A percentile compares a stretch with the other conserved stretches of the same genome.
These are phyloP conservation scores for Pachyramphus minor DNA, from an alignment of 2,113 vertebrate species.

Conservation along the genomic window DNA sequence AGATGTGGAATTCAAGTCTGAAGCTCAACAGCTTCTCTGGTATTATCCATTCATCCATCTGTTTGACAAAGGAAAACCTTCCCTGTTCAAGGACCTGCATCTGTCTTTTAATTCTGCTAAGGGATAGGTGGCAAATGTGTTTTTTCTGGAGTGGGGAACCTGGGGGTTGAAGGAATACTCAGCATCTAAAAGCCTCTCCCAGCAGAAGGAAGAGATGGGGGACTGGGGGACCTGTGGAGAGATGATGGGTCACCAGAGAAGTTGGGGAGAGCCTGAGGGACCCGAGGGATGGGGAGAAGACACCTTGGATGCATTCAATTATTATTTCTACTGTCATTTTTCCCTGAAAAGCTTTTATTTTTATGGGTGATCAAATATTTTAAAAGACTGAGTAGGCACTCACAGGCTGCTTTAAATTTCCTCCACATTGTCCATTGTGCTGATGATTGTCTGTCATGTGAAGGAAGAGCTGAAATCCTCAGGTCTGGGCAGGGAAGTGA, in stretches of 20 bases:
- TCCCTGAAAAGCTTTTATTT: background rate
- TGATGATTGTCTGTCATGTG: background rate
- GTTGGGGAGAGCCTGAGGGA: background rate
- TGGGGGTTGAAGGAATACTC: background rate
- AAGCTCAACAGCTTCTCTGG: background rate
- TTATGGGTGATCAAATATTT: background rate
- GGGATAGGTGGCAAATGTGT: background rate
- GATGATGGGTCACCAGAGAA: background rate
- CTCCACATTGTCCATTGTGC: rapidly evolving
- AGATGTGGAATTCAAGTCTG: background rate
- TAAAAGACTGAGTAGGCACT: background rate
- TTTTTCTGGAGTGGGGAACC: background rate
- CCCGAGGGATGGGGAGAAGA: background rate
- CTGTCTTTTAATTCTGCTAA: background rate
- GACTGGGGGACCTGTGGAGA: background rate
- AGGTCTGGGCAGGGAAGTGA: background rate
- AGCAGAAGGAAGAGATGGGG: background rate
- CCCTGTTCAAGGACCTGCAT: background rate
- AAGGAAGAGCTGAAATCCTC: background rate
- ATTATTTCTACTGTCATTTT: background rate
- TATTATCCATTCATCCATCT: background rate
- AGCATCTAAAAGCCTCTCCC: background rate
- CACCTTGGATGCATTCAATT: background rate
- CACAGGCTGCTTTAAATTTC: background rate
- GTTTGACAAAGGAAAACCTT: background rate